These are phyloP conservation scores for Micromussa lordhowensis DNA, from an alignment of 92 coral and sea anemone species.

Conservation along the genomic window DNA sequence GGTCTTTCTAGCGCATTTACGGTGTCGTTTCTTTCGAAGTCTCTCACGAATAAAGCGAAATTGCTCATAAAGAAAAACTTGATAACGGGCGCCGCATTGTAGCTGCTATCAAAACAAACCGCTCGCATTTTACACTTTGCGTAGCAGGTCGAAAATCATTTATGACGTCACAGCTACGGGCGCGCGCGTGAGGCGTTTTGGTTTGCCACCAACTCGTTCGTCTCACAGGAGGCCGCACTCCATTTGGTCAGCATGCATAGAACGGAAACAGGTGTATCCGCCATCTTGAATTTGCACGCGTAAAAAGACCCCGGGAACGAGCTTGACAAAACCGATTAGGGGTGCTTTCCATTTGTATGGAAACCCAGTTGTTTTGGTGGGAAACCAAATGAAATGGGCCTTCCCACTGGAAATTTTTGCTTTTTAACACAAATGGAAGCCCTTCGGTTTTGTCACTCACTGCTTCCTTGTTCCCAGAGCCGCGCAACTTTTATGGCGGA, in stretches of 20 bases:
- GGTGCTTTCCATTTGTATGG: too few relatives aligned
- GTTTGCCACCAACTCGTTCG: not conserved
- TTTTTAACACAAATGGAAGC: too few relatives aligned
- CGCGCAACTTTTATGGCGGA: too few relatives aligned
- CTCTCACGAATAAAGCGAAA: not conserved
- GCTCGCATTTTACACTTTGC: conserved; percentile 19
- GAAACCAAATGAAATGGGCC: too few relatives aligned
- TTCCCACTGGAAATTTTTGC: too few relatives aligned
- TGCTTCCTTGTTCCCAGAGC: too few relatives aligned
- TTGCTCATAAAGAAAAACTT: not conserved
- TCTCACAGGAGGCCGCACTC: not conserved
- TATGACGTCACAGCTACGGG: conserved; percentile 31
- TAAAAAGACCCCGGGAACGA: not conserved
- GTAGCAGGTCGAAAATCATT: conserved; percentile 33
- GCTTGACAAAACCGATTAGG: not conserved
- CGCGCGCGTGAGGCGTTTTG: not conserved
- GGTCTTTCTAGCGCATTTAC: conserved; percentile 4
- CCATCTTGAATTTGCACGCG: not conserved
- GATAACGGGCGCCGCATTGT: conserved; percentile 26
- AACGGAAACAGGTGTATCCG: not conserved
- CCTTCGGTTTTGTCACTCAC: too few relatives aligned
- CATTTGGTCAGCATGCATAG: not conserved
- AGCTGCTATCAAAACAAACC: conserved; percentile 51
- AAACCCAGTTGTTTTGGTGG: too few relatives aligned
- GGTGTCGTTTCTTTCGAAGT: not conserved